Evolutionary conservation across 1,140 invertebrate species (phyloP), one percentile per base, ranked within the genome.

Genomic region (Diorhabda carinulata): DNA sequence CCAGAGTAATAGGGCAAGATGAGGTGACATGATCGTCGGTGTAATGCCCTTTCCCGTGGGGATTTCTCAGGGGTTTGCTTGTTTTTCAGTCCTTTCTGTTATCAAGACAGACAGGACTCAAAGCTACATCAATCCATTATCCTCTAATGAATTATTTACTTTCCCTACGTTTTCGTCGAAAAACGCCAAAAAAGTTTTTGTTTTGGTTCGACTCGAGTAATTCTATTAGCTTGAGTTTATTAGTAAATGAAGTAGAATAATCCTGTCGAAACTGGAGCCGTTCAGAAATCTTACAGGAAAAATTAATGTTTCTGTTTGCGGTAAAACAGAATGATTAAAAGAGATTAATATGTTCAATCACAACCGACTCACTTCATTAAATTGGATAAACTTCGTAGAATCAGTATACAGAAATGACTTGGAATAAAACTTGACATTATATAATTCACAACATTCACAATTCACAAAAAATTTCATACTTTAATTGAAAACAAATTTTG

Each of bases 101-200:
- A 52, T 52, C 47, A 6, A 8, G 47, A 52, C 47, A 6, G 47
- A 52, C 47, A 52, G 47, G 47, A 52, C 47, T 52, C 47, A 52
- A 52, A 52, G 47, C 47, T 52, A 52, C 47, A 52, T 6, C 47
- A 52, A 52, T 52, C 47, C 47, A 52, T 52, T 52, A 52, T 52
- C 47, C 47, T 52, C 47, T 52, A 52, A 52, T 52, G 47, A 52
- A 52, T 52, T 52, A 52, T 52, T 52, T 52, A 52, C 47, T 52
- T 52, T 52, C 3, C n/a, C 47, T 52, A 52, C 47, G 47, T 52
- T n/a, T 52, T 52, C 47, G 47, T n/a, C 47, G 47, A 52, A 52
- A 52, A 52, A 52, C 47, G 47, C 47, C 47, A 52, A 52, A 52
- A 52, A 52, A 52, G 47, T 52, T 52, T 52, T 52, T 52, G 47